Evolutionary conservation across 2,888 invertebrate species (phyloP).

Genomic region (Junonia oenone): DNA sequence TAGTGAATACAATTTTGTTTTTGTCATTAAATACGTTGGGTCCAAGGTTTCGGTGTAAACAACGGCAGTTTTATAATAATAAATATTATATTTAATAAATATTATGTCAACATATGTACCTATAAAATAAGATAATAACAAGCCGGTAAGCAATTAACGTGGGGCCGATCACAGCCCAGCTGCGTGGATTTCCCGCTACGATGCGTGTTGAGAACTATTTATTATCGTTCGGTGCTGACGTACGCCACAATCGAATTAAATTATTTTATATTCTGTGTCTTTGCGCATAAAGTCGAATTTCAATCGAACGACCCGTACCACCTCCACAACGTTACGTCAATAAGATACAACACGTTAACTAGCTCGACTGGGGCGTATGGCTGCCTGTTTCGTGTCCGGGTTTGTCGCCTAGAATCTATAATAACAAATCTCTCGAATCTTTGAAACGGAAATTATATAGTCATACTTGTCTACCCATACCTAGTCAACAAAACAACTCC

Average conservation of each 20-base stretch:
- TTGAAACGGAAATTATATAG: conserved; percentile 43
- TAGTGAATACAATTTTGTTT: too few relatives aligned
- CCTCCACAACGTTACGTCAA: conserved; percentile 74
- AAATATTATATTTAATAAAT: too few relatives aligned
- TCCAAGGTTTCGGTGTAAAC: conserved; percentile 9
- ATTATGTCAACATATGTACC: conserved; percentile 20
- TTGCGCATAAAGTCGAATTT: conserved; percentile 57
- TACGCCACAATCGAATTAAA: conserved; percentile 42
- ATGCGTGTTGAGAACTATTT: conserved; percentile 74
- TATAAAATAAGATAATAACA: conserved; percentile 52
- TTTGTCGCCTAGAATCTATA: conserved; percentile 58
- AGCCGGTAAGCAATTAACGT: conserved; percentile 63
- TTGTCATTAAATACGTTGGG: background rate
- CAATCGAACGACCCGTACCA: conserved; percentile 46
- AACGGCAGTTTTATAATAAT: conserved; percentile 12
- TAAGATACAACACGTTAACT: conserved; percentile 73
- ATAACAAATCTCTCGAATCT: conserved; percentile 36
- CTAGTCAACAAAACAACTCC: conserved; percentile 19
- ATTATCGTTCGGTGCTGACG: conserved; percentile 71
- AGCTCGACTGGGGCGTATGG: conserved; percentile 62
- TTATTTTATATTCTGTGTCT: conserved; percentile 44
- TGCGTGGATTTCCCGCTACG: conserved; percentile 77
- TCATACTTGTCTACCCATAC: conserved; percentile 27
- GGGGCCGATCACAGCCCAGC: conserved; percentile 67
- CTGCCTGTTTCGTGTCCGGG: conserved; percentile 69